These are phyloP conservation scores for Herminia tarsipennalis DNA, from an alignment of 2,888 invertebrate species.

Conservation along the genomic window DNA sequence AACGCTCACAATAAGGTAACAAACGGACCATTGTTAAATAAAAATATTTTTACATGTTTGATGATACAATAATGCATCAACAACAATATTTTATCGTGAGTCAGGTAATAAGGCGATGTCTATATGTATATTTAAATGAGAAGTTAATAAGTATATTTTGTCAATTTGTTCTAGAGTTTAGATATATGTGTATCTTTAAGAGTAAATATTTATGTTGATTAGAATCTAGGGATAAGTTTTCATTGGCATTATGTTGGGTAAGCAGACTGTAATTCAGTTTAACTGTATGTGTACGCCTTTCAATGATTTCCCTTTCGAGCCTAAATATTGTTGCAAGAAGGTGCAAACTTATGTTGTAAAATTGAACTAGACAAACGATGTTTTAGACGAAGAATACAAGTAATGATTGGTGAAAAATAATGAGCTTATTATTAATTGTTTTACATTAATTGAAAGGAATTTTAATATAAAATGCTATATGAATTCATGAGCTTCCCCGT, in stretches of 20 bases:
- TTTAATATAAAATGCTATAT: conserved; percentile 47
- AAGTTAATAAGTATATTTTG: conserved; percentile 71
- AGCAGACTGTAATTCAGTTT: conserved; percentile 48
- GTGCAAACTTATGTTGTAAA: conserved; percentile 37
- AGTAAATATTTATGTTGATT: conserved; percentile 63
- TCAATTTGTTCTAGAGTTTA: conserved; percentile 78
- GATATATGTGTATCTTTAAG: conserved; percentile 55
- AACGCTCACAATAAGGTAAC: conserved; percentile 72
- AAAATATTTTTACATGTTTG: conserved; percentile 78
- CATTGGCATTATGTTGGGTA: conserved; percentile 44
- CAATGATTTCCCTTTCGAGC: conserved; percentile 24
- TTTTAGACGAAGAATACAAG: conserved; percentile 26
- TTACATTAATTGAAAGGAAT: conserved; percentile 39
- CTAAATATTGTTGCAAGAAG: conserved; percentile 31
- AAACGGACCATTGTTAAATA: conserved; percentile 78
- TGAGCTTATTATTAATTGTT: conserved; percentile 46
- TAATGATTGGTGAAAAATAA: conserved; percentile 27
- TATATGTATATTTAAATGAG: conserved; percentile 72
- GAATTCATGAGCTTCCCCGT: conserved; percentile 44
- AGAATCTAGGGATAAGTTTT: conserved; percentile 40
- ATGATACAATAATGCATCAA: conserved; percentile 54
- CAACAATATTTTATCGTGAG: conserved; percentile 65
- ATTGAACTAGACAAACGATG: conserved; percentile 23
- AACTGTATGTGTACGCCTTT: conserved; percentile 41
- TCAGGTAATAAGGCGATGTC: conserved; percentile 57